phyloP scores from a whole-genome alignment of 2,888 invertebrate genomes.

The Eulithis testata region DNA sequence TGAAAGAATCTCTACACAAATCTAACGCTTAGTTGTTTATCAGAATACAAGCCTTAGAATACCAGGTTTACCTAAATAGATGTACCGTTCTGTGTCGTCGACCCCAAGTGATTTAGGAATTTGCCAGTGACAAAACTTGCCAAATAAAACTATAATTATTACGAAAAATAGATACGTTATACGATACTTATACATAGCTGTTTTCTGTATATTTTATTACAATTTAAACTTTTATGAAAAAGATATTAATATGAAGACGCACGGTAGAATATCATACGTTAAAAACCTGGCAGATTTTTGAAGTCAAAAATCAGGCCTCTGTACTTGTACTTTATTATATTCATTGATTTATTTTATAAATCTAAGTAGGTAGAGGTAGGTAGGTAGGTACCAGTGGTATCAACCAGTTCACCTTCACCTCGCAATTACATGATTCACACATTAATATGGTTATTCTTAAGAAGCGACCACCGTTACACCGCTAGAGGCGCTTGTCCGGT shows the following conservation, averaged over 20 bases:
- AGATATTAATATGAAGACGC: too few species aligned
- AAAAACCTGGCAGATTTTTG: too few species aligned
- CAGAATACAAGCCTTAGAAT: not conserved
- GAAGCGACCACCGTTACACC: not conserved
- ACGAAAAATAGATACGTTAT: not conserved
- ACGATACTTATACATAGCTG: too few species aligned
- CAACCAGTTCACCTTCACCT: conserved; percentile 29
- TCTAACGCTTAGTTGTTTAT: too few species aligned
- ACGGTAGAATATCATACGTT: too few species aligned
- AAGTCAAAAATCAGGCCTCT: too few species aligned
- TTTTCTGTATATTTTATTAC: too few species aligned
- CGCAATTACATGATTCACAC: conserved; percentile 28
- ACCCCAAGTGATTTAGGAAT: conserved; percentile 10
- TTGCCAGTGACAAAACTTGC: not conserved
- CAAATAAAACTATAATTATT: not conserved
- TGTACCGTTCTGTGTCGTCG: conserved; percentile 25
- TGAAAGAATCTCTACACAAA: too few species aligned
- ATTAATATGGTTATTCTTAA: not conserved
- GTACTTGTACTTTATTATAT: not conserved
- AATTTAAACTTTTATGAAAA: too few species aligned
- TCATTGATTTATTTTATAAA: conserved; percentile 14
- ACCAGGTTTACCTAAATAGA: not conserved
- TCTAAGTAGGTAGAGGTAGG: not conserved
- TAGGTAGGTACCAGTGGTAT: not conserved
- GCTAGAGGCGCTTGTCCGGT: too few species aligned